Conservation (phyloP, 1,140 invertebrate species). For the Nylanderia fulva region DNA sequence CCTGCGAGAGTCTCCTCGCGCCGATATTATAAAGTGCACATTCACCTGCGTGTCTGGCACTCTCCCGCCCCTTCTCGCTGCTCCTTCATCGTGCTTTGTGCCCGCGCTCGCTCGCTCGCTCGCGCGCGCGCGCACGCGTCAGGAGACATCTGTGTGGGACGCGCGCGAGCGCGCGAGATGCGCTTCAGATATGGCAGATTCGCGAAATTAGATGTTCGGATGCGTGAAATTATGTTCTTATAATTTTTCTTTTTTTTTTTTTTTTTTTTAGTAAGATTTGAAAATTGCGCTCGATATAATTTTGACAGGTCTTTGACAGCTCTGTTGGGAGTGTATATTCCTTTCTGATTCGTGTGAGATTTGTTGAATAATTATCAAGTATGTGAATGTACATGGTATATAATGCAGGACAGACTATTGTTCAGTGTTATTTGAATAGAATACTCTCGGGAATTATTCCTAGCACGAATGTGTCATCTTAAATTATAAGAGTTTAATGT, state of each 20-base stretch:
- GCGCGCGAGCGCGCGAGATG: conserved; percentile 21
- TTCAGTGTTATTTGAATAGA: neutral
- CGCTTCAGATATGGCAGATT: conserved; percentile 4
- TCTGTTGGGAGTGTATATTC: neutral
- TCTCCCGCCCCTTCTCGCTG: neutral
- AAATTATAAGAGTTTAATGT: neutral
- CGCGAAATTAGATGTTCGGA: neutral
- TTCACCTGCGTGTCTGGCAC: neutral
- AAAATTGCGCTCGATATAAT: no score
- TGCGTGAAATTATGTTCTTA: neutral
- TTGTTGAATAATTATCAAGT: neutral
- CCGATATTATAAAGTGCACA: conserved; percentile 7
- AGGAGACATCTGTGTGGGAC: conserved; percentile 16
- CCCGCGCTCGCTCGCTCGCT: neutral
- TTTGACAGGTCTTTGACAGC: neutral
- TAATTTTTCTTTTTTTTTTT: neutral
- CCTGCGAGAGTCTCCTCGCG: neutral
- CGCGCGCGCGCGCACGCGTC: neutral
- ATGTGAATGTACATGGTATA: neutral
- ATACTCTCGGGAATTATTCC: neutral
- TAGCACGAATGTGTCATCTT: no score
- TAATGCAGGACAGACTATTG: neutral
- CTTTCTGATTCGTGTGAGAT: neutral
- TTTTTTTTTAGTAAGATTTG: no score
- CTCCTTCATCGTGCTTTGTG: neutral